These are phyloP conservation scores for Paratilapia polleni DNA, from an alignment of 2,113 vertebrate genomes.

Conservation along the genomic window DNA sequence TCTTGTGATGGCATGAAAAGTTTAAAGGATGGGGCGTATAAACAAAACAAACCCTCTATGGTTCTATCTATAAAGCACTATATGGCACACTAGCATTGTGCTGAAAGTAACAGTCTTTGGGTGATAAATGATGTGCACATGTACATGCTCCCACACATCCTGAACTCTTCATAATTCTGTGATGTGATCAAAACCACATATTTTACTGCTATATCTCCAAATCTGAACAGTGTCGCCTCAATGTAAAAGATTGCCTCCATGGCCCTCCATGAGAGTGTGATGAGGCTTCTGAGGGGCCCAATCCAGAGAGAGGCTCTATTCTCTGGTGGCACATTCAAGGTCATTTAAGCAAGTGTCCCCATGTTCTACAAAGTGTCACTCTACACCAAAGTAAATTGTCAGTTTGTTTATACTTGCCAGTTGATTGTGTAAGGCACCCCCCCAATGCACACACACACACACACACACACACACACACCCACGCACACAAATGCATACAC, in stretches of 20 bases:
- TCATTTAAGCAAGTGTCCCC: slow-evolving; percentile 81
- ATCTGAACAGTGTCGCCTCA: not conserved
- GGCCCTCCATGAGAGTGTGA: slow-evolving; percentile 7
- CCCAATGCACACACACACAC: slow-evolving; percentile 41
- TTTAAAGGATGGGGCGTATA: slow-evolving; percentile 36
- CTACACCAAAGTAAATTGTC: slow-evolving; percentile 84
- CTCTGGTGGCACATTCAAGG: slow-evolving; percentile 78
- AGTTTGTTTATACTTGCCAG: slow-evolving; percentile 85
- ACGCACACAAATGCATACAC: slow-evolving; percentile 58
- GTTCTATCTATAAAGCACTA: slow-evolving; percentile 20
- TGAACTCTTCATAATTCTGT: not conserved
- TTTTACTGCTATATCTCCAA: not conserved
- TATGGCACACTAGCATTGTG: slow-evolving; percentile 13
- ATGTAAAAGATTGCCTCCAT: slow-evolving; percentile 12
- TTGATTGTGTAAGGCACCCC: slow-evolving; percentile 82
- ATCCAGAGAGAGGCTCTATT: slow-evolving; percentile 54
- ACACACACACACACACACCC: slow-evolving; percentile 47
- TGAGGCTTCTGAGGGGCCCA: slow-evolving; percentile 27
- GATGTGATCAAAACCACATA: not conserved
- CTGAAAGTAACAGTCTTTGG: not conserved
- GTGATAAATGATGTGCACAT: slow-evolving; percentile 28
- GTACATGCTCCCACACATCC: slow-evolving; percentile 8
- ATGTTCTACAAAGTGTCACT: slow-evolving; percentile 82
- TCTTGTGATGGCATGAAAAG: slow-evolving; percentile 58
- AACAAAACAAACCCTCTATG: slow-evolving; percentile 42